phyloP scores from a whole-genome alignment of 2,113 vertebrate species.

The Anser brachyrhynchus region DNA sequence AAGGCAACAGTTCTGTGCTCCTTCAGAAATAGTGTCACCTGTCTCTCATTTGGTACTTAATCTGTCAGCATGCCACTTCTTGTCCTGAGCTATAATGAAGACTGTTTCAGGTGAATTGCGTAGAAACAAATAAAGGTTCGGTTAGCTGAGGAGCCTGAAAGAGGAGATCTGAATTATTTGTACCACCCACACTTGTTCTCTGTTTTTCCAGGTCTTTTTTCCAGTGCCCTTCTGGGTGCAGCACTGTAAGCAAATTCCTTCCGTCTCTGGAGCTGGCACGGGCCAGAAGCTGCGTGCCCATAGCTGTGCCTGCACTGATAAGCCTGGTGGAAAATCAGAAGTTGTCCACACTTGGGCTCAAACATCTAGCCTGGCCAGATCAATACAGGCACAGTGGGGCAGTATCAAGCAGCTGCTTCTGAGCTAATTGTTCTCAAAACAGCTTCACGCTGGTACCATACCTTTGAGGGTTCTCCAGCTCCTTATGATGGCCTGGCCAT shows the following conservation, averaged over 20 bases:
- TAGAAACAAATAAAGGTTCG: not conserved
- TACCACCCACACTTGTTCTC: not conserved
- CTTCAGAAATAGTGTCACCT: not conserved
- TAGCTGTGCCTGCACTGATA: not conserved
- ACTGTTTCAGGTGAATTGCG: not conserved
- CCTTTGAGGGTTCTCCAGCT: not conserved
- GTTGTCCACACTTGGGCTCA: not conserved
- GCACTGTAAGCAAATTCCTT: not conserved
- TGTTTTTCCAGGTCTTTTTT: not conserved
- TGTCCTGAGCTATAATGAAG: not conserved
- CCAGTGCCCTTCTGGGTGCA: not conserved
- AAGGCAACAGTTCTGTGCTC: not conserved
- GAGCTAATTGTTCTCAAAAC: not conserved
- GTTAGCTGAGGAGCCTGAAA: not conserved
- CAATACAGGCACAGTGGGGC: no score
- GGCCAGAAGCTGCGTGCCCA: not conserved
- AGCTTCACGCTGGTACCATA: not conserved
- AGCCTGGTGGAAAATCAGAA: not conserved
- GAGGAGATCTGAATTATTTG: not conserved
- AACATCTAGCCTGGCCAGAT: not conserved
- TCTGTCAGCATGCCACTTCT: not conserved
- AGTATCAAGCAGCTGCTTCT: not conserved
- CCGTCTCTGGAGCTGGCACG: not conserved
- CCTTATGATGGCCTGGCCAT: not conserved
- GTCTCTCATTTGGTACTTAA: not conserved